Conservation (phyloP, 2,797 vertebrate species). For the Pagetopsis macropterus region DNA sequence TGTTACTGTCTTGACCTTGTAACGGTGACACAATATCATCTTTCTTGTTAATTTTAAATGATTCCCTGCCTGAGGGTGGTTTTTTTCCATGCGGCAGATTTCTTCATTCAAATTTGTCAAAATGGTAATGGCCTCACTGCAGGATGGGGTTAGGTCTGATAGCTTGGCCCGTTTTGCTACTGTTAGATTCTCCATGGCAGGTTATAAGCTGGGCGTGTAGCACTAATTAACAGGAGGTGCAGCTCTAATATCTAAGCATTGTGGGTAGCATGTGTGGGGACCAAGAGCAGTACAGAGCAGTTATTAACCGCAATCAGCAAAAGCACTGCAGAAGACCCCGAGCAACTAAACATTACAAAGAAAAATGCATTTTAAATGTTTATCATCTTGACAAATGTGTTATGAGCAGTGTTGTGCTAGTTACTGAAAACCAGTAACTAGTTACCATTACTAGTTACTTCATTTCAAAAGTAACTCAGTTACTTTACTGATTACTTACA, state of each 20-base stretch:
- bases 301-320: no score
- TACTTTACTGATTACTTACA: no score
- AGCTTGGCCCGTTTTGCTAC: conserved; percentile 5
- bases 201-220: conserved; percentile 24
- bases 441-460: no score
- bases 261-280: neutral
- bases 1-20: conserved; percentile 73
- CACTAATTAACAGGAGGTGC: conserved; percentile 16
- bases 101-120: conserved; percentile 45
- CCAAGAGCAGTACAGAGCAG: neutral
- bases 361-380: no score
- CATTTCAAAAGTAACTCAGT: no score
- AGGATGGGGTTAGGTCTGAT: conserved; percentile 31
- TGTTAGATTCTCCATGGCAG: conserved; percentile 16
- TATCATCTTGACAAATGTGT: no score
- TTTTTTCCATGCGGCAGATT: conserved; percentile 29
- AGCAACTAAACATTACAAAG: no score
- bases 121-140: conserved; percentile 23
- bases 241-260: conserved; percentile 11
- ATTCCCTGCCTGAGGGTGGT: conserved; percentile 41
- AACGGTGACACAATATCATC: conserved; percentile 56
- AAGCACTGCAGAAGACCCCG: no score
- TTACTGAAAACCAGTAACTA: no score
- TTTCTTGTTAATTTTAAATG: conserved; percentile 66
- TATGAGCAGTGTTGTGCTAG: no score